Percentiles rank a stretch among this genome's conserved stretches.
These are phyloP conservation scores for Corythoichthys haematopterus DNA, from an alignment of 2,113 vertebrate species.

Conservation along the genomic window DNA sequence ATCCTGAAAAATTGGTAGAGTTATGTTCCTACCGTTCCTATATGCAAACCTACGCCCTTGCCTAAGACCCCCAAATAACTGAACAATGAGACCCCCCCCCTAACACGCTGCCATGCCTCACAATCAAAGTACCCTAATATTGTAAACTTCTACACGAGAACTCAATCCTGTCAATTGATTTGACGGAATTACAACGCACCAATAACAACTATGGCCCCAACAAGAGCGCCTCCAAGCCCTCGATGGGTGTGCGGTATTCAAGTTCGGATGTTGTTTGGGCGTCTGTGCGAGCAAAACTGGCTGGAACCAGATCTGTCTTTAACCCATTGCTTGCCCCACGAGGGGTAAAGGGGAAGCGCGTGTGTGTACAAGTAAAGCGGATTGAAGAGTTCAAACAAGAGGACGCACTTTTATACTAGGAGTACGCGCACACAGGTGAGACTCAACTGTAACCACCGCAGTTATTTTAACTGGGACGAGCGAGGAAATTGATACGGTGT, in stretches of 20 bases:
- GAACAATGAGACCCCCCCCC: no score
- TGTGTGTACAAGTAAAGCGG: background rate
- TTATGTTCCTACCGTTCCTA: no score
- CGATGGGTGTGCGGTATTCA: background rate
- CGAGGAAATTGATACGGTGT: background rate
- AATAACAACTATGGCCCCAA: background rate
- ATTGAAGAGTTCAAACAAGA: background rate
- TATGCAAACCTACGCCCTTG: no score
- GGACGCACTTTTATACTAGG: background rate
- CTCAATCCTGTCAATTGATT: background rate
- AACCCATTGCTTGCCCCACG: constrained; percentile 5
- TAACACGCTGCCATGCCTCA: background rate
- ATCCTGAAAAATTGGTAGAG: no score
- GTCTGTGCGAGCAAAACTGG: constrained; percentile 26
- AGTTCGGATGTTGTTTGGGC: background rate
- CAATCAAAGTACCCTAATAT: background rate
- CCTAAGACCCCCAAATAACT: no score
- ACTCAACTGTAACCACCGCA: background rate
- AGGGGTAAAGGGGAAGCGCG: background rate
- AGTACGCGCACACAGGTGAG: constrained; percentile 33
- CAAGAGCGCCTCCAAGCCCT: background rate
- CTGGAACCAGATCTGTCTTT: constrained; percentile 39
- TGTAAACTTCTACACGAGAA: background rate
- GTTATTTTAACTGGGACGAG: background rate
- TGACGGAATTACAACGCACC: background rate